Conservation (phyloP, 2,888 invertebrate species). For the Hetaerina titia region DNA sequence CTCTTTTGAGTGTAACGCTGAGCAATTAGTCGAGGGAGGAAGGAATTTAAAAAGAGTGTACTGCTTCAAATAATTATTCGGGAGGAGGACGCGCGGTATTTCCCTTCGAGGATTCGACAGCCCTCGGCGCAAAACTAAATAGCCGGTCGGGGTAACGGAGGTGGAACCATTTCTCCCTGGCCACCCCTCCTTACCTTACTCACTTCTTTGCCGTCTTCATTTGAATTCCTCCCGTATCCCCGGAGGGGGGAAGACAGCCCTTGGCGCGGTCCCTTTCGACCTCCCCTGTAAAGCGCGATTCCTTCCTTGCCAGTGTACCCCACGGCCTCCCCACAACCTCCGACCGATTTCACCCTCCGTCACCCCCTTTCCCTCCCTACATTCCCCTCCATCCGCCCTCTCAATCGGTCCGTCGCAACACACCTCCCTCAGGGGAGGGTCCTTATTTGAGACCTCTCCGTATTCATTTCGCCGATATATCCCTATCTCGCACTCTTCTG, state of each 20-base stretch:
- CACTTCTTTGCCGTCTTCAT: constrained; percentile 42
- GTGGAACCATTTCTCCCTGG: background rate
- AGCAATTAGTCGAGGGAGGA: background rate
- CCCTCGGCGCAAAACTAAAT: background rate
- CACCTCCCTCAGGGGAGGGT: background rate
- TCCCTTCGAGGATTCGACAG: background rate
- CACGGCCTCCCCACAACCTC: background rate
- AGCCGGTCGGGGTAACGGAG: background rate
- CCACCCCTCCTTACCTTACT: background rate
- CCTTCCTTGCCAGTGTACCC: constrained; percentile 48
- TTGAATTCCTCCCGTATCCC: background rate
- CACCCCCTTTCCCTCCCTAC: background rate
- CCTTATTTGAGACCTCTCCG: background rate
- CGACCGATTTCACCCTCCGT: background rate
- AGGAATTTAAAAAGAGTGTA: background rate
- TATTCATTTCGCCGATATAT: constrained; percentile 29
- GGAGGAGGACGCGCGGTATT: background rate
- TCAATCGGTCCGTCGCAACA: too few relatives aligned
- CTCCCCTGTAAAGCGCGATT: constrained; percentile 17
- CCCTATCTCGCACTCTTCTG: constrained; percentile 25
- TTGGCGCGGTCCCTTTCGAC: background rate
- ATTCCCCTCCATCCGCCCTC: background rate
- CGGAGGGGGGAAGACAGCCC: background rate
- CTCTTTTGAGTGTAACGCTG: background rate
- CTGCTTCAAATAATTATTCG: background rate